Evolutionary conservation across 2,888 invertebrate species (phyloP).

Genomic region (Apamea sordens): DNA sequence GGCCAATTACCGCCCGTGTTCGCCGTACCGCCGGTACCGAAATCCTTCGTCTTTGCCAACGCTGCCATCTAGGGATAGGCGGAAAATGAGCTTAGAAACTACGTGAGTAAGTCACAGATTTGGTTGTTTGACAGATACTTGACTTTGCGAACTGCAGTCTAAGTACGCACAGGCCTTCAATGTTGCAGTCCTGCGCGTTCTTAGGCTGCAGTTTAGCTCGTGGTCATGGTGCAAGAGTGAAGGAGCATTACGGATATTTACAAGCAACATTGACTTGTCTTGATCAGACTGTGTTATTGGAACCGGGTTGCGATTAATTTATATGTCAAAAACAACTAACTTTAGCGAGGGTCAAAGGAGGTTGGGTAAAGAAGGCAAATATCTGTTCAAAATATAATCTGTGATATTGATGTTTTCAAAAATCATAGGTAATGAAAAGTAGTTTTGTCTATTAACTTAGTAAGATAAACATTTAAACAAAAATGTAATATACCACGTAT

Average conservation of each 20-base stretch:
- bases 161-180: not conserved
- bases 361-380: conserved; percentile 10
- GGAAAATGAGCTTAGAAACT: conserved; percentile 32
- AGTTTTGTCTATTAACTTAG: not conserved
- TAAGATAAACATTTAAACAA: not conserved
- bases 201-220: not conserved
- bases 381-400: not conserved
- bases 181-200: not conserved
- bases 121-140: conserved; percentile 15
- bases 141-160: conserved; percentile 5
- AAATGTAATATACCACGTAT: too few species aligned
- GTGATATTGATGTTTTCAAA: not conserved
- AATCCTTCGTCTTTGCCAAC: conserved; percentile 81
- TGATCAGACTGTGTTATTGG: not conserved
- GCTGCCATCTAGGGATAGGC: conserved; percentile 71
- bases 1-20: conserved; percentile 94
- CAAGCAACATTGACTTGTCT: not conserved
- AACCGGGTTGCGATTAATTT: not conserved
- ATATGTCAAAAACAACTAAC: not conserved
- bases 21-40: conserved; percentile 91
- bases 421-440: not conserved
- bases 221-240: not conserved
- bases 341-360: not conserved
- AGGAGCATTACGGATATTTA: not conserved
- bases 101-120: not conserved